Evolutionary conservation across 2,888 invertebrate species (phyloP).

Genomic region (Campoplex nolae): DNA sequence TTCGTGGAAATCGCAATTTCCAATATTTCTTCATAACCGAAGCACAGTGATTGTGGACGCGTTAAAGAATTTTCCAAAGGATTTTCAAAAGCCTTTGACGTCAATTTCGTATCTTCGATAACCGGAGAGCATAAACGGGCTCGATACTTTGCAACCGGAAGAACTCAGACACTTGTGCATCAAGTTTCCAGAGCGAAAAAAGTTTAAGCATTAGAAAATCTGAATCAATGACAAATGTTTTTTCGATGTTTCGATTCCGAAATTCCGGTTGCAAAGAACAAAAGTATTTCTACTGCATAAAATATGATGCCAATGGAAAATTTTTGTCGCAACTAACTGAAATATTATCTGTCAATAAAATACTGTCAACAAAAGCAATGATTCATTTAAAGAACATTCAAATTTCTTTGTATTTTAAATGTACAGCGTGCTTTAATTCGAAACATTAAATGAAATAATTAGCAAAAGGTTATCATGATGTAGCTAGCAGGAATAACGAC

Average conservation of each 20-base stretch:
- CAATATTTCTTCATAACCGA: not conserved
- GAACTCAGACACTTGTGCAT: not conserved
- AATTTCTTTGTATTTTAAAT: not conserved
- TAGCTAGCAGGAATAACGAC: not conserved
- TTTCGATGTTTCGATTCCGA: not conserved
- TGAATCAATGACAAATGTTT: not conserved
- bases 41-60: not conserved
- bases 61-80: not conserved
- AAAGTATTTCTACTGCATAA: constrained; percentile 7
- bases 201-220: not conserved
- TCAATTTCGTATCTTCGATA: not conserved
- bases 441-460: not conserved
- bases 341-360: not conserved
- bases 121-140: constrained; percentile 28
- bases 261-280: not conserved
- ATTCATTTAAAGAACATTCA: constrained; percentile 6
- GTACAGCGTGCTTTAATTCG: not conserved
- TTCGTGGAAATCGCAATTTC: not conserved
- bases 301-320: constrained; percentile 30
- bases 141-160: constrained; percentile 5
- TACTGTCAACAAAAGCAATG: constrained; percentile 1
- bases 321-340: not conserved
- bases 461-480: constrained; percentile 22
- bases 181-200: too few relatives aligned
- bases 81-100: not conserved